A percentile compares a stretch with the other conserved stretches of the same genome.
Evolutionary conservation across 53 echinoderm and acorn worm genomes (phyloP).

Genomic region (Crossaster papposus): DNA sequence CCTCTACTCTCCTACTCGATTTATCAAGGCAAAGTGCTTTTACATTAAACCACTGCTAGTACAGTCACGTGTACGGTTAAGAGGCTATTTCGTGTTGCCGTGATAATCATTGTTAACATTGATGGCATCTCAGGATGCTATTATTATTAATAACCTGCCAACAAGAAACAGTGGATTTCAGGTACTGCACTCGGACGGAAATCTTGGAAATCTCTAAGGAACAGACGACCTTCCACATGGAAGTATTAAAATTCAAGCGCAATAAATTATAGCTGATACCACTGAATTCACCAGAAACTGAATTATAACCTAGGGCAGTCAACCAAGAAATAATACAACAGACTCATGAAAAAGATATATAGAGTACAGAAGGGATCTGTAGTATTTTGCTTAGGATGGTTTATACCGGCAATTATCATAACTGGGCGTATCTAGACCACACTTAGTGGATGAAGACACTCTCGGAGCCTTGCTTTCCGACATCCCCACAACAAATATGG

Average conservation of each 20-base stretch:
- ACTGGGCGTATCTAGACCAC: no score
- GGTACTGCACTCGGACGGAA: background rate
- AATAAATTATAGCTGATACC: background rate
- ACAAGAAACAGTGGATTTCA: background rate
- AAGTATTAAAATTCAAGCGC: no score
- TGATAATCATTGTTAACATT: background rate
- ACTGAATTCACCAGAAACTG: background rate
- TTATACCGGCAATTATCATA: no score
- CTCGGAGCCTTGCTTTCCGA: no score
- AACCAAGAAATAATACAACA: no score
- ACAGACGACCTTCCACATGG: background rate
- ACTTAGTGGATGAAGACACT: no score
- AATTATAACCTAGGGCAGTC: no score
- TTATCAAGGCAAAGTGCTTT: conserved; percentile 16
- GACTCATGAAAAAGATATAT: no score
- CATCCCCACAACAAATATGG: no score
- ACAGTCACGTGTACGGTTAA: background rate
- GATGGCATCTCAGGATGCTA: background rate
- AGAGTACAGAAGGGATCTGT: no score
- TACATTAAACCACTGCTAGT: conserved; percentile 8
- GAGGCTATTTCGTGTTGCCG: background rate
- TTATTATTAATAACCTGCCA: background rate
- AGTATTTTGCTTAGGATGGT: no score
- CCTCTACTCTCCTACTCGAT: background rate
- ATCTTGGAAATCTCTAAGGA: background rate